Base-by-base conservation (phyloP, 2,113 vertebrate species). In the Poecilia latipinna region DNA sequence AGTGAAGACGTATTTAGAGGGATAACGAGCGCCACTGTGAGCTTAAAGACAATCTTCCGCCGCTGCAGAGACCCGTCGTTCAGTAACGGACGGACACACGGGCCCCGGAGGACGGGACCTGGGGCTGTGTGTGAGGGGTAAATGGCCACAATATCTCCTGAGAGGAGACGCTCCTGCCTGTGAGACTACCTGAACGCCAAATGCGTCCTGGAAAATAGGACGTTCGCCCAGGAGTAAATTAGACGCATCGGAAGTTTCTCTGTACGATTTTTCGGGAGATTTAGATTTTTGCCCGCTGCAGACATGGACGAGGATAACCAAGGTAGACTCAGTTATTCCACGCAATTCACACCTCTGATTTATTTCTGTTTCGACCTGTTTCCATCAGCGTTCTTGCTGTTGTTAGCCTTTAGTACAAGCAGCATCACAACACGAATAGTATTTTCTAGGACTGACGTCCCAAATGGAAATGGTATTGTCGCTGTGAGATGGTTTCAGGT, bases 221-320 rank as follows among this genome's bases (percentile, higher is more conserved):
- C 83, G 74, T 33, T 66, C 39, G 31, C 82, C 72, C 74, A 68
- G 65, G 29, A n/a, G 70, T 82, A n/a, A 80, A 75, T 81, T 33
- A 69, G 26, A 83, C 61, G 35, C 74, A 65, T 19, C 74, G 81
- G 87, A 90, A 91, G 90, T 92, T 91, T 91, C 64, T 80, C 70
- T 61, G 61, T 84, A 24, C 71, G 44, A 32, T 77, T 79, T 80
- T 75, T 68, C 8, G 37, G 69, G 64, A 42, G 39, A 35, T 74
- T 63, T 75, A 37, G 28, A 78, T 82, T 79, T 63, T 79, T 63
- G 70, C 67, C 42, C 70, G 12, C 83, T 86, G 72, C 76, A 77
- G 82, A 66, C 72, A 94, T 94, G 93, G 93, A 95, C 70, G 94
- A 93, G 70, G 92, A 94, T 68, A 93, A 93, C 79, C 93, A 94